A percentile compares a stretch with the other conserved stretches of the same genome.
These are phyloP conservation scores for Panurus biarmicus DNA, from an alignment of 2,113 vertebrate species.

Conservation along the genomic window DNA sequence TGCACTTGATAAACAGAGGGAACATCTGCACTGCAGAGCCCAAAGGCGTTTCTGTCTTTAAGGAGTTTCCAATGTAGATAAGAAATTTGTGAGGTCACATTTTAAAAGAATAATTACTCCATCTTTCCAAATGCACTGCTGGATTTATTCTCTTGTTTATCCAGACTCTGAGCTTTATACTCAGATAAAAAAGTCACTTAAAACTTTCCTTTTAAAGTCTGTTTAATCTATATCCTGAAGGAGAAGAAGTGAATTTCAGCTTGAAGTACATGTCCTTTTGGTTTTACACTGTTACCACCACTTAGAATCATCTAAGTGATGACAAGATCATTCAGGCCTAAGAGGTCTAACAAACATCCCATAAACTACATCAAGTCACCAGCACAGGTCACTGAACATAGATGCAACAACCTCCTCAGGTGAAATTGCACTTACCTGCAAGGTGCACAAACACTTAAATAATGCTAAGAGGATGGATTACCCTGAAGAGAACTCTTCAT, in stretches of 20 bases:
- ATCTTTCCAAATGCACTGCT: background rate
- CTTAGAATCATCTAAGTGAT: background rate
- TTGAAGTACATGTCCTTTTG: background rate
- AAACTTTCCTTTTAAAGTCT: background rate
- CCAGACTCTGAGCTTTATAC: background rate
- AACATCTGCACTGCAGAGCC: background rate
- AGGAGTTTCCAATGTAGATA: background rate
- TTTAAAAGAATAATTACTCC: background rate
- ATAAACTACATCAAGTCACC: background rate
- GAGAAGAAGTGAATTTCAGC: background rate
- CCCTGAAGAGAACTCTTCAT: background rate
- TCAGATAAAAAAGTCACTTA: background rate
- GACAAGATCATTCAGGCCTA: background rate
- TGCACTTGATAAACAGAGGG: background rate
- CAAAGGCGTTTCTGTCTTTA: background rate
- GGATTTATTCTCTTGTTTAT: background rate
- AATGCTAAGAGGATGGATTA: background rate
- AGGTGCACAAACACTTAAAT: background rate
- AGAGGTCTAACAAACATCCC: background rate
- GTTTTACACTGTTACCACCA: background rate
- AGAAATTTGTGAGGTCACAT: background rate
- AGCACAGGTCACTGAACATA: fast-evolving
- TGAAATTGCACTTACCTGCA: background rate
- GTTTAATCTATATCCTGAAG: background rate
- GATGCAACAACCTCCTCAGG: background rate